These are phyloP conservation scores for Sapajus apella DNA, from an alignment of 2,113 vertebrate genomes.

Conservation along the genomic window DNA sequence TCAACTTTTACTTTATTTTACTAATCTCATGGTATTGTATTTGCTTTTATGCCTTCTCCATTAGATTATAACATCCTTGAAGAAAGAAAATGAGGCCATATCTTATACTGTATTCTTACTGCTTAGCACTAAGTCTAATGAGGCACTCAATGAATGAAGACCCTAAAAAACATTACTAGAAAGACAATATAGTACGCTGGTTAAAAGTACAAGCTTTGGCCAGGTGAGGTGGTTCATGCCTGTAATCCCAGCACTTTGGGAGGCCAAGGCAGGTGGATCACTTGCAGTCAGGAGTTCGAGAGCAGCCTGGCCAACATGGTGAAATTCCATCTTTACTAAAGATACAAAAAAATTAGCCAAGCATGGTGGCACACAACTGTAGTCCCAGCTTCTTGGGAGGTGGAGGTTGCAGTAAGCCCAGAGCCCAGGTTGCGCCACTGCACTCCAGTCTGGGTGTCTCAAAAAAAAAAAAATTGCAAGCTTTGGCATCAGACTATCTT, in stretches of 20 bases:
- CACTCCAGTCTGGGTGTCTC: too few relatives aligned
- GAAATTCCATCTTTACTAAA: too few relatives aligned
- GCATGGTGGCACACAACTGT: too few relatives aligned
- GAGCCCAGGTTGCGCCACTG: too few relatives aligned
- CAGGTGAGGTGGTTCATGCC: too few relatives aligned
- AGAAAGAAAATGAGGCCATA: not conserved
- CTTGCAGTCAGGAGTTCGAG: too few relatives aligned
- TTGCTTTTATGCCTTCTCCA: conserved; percentile 46
- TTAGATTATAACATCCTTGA: not conserved
- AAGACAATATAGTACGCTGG: not conserved
- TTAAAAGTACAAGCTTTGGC: not conserved
- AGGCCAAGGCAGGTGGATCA: too few relatives aligned
- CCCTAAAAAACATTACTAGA: not conserved
- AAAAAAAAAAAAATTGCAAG: not conserved
- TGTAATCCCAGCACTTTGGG: too few relatives aligned
- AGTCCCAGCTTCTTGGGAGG: too few relatives aligned
- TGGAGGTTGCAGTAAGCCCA: too few relatives aligned
- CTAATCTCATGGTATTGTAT: not conserved
- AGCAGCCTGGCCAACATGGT: too few relatives aligned
- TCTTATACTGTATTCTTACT: not conserved
- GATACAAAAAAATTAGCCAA: too few relatives aligned
- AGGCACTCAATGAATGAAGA: conserved; percentile 15
- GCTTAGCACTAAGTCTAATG: conserved; percentile 6
- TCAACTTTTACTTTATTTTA: conserved; percentile 35
- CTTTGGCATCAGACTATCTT: not conserved